Evolutionary conservation across 2,797 vertebrate species (phyloP), one percentile per base, ranked within the genome.

Genomic region (Antrozous pallidus): DNA sequence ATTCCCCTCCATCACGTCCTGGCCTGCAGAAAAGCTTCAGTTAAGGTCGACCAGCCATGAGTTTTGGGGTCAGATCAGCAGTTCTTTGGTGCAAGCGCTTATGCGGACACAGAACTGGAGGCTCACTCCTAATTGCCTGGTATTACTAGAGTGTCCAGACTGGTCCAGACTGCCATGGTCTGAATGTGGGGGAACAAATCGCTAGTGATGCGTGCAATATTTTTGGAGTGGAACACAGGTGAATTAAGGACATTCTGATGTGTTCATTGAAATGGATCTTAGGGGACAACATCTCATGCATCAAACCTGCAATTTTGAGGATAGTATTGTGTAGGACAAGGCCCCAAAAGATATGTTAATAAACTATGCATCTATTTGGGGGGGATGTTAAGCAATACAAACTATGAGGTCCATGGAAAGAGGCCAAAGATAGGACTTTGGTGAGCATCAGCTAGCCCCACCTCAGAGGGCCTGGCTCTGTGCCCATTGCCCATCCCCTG

Each of bases 31-130:
- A 10, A 86, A 85, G 42, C 36, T 61, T 28, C 49, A 5, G 47
- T 16, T 11, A 4, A 36, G 33, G 20, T 0, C 24, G n/a, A n/a
- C 7, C n/a, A n/a, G n/a, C n/a, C 17, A 0, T 18, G 58, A 33
- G 16, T 11, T 56, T 36, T 28, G 38, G 61, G 42, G 31, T 86
- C 67, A 28, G 45, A 51, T 38, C 0, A 28, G 33, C 0, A 28
- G 13, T 47, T 78, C 42, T 24, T 12, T 26, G 3, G 51, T 4
- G 18, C 0, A 4, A 6, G 8, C 22, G 61, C 2, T 26, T 58
- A 54, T 3, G 38, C 11, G 24, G 58, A 81, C 1, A 8, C 26
- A 26, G 42, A 78, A 40, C 18, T 0, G 2, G 58, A 74, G 73
- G 38, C 22, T 20, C 14, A 2, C 14, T 67, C 81, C 26, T 28